Base-by-base conservation (phyloP, 1,140 invertebrate species). In the Nebria ingens region DNA sequence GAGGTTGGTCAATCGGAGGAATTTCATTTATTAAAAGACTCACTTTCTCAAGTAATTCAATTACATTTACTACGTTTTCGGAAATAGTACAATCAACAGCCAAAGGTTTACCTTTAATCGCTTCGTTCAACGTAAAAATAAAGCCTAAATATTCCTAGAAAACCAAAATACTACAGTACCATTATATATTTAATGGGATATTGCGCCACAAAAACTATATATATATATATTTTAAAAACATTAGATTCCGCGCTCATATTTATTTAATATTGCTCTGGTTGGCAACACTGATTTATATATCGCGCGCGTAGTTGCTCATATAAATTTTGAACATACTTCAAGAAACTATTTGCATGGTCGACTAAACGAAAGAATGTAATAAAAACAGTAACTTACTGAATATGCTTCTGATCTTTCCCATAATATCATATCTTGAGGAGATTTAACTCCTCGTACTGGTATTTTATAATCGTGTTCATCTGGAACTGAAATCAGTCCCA, bases 1-100 rank as follows among this genome's bases (percentile, higher is more conserved):
- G 93, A 1, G 93, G 93, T 67, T 97, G 93, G 58, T 97, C 88
- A 51, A 93, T 78, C 0, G 93, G 91, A 38, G 92, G 93, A 60
- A 85, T 91, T 61, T 94, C 83, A 65, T 88, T 83, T 57, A 97
- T 82, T 73, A 88, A 80, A 55, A 77, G 69, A 58, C 86, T 79
- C 56, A 97, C 72, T 63, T 78, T 83, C 19, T 90, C 79, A 29
- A 98, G 72, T 57, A 97, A 66, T 0, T 70, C 62, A 2, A 89
- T 53, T 17, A 95, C 63, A 61, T 84, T 84, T 50, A 70, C 65
- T 13, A 87, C 71, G 58, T 75, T 74, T 58, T 79, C 68, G 53
- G 84, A 87, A 64, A 80, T 73, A 53, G 79, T 73, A 62, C 82
- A 81, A 34, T 81, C 73, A 29, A 81, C 77, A 51, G 78, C 23